phyloP scores from a whole-genome alignment of 1,140 invertebrate species.

The Lucilia sericata region DNA sequence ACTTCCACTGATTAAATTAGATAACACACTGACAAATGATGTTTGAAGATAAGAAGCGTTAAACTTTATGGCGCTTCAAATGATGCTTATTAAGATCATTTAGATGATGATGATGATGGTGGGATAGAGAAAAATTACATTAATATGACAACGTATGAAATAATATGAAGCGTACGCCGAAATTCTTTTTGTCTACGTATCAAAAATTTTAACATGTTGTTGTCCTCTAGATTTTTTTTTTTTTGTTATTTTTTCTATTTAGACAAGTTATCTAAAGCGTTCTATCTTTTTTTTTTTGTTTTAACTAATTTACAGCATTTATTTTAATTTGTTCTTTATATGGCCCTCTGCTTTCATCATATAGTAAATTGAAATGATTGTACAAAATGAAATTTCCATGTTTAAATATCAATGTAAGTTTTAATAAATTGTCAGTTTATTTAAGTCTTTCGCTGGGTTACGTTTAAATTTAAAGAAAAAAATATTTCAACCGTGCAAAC shows the following conservation, averaged over 20 bases:
- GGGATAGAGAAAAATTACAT: not conserved
- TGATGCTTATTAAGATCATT: not conserved
- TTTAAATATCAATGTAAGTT: not conserved
- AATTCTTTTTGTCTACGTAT: not conserved
- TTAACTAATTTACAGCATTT: not conserved
- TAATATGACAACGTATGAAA: not conserved
- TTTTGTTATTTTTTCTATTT: no score
- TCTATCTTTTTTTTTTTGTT: not conserved
- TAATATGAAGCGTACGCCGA: not conserved
- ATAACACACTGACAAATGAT: slow-evolving; percentile 14
- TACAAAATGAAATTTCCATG: slow-evolving; percentile 25
- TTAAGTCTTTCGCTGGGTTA: slow-evolving; percentile 7
- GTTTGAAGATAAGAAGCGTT: not conserved
- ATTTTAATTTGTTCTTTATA: not conserved
- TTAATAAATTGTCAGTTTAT: not conserved
- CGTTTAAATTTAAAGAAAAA: not conserved
- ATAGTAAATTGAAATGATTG: slow-evolving; percentile 5
- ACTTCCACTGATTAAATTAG: not conserved
- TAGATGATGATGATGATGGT: not conserved
- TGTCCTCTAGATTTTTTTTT: not conserved
- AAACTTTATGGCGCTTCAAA: not conserved
- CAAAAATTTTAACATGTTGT: not conserved
- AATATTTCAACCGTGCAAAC: not conserved
- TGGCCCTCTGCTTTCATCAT: not conserved
- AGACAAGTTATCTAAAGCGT: not conserved